Conservation (phyloP, 2,797 vertebrate species). For the Alca torda region DNA sequence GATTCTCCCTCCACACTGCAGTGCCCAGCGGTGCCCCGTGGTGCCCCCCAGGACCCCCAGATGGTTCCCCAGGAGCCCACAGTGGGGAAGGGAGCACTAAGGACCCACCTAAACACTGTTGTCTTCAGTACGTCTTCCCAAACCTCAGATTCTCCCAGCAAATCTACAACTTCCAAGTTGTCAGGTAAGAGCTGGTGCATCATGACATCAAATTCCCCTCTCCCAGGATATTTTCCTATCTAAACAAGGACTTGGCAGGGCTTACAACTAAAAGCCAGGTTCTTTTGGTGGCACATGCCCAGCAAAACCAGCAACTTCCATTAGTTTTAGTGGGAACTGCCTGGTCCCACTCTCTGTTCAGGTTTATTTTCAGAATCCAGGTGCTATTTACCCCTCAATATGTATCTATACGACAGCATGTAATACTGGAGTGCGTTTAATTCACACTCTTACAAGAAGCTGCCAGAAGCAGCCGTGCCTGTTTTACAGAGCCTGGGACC, state of each 20-base stretch:
- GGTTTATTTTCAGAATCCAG: accelerated
- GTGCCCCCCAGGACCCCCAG: too few relatives aligned
- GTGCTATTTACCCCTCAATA: accelerated
- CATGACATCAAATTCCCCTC: neutral
- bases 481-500: accelerated
- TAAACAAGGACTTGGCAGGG: accelerated
- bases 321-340: accelerated
- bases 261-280: too few relatives aligned
- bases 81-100: neutral
- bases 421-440: accelerated
- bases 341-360: accelerated
- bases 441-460: accelerated
- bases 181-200: too few relatives aligned
- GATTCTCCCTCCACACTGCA: too few relatives aligned
- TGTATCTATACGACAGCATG: accelerated
- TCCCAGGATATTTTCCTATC: neutral
- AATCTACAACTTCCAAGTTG: neutral
- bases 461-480: accelerated
- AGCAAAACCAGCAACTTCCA: accelerated
- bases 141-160: neutral
- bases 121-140: accelerated
- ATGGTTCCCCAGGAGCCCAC: too few relatives aligned
- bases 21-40: too few relatives aligned
- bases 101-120: neutral
- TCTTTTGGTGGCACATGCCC: accelerated